A percentile compares a stretch with the other conserved stretches of the same genome.
Evolutionary conservation across 2,113 vertebrate genomes (phyloP).

Genomic region (Anser cygnoides): DNA sequence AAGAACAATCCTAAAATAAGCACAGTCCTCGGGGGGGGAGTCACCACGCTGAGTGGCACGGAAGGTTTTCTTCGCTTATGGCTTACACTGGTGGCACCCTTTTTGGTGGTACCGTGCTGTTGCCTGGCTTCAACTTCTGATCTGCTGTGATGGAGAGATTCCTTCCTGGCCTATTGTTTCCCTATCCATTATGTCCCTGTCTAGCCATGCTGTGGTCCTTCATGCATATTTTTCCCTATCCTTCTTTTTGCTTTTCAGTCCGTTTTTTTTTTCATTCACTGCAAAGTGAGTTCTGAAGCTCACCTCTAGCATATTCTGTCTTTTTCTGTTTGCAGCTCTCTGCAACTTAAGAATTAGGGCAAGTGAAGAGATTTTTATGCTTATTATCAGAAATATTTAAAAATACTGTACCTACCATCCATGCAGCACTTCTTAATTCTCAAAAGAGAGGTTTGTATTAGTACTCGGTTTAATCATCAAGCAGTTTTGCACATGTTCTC

Average conservation of each 20-base stretch:
- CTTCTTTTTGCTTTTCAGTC: conserved; percentile 11
- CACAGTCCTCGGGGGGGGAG: not conserved
- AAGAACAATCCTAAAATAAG: not conserved
- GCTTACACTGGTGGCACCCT: not conserved
- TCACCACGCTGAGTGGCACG: not conserved
- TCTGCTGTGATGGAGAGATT: not conserved
- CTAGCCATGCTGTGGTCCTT: not conserved
- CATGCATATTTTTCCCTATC: not conserved
- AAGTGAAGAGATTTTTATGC: conserved; percentile 20
- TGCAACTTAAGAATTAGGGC: conserved; percentile 22
- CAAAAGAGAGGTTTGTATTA: not conserved
- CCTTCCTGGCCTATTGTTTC: conserved; percentile 42
- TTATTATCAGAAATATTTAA: conserved; percentile 17
- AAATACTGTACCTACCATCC: not conserved
- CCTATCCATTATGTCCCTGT: conserved; percentile 13
- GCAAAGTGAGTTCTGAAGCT: conserved; percentile 32
- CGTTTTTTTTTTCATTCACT: conserved; percentile 30
- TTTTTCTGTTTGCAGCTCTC: conserved; percentile 30
- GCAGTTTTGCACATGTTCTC: not conserved
- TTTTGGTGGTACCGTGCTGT: not conserved
- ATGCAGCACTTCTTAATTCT: not conserved
- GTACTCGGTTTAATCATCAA: not conserved
- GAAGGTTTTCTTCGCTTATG: not conserved
- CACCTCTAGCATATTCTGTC: not conserved
- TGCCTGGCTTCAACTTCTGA: conserved; percentile 39